Evolutionary conservation across 2,888 invertebrate species (phyloP).

Genomic region (Hoplodrina blanda): DNA sequence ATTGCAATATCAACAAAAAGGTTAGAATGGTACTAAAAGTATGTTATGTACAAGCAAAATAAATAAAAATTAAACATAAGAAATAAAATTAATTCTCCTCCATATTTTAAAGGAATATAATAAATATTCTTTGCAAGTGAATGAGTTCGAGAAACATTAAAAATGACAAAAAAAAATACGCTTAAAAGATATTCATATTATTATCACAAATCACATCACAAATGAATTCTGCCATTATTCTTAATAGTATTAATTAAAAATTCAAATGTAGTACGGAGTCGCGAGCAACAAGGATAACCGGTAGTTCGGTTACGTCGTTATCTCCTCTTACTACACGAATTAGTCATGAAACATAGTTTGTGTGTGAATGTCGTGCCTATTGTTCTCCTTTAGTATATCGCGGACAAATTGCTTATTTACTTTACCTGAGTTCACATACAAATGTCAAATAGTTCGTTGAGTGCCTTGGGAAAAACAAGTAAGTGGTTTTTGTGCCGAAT

Average conservation of each 20-base stretch:
- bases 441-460: constrained; percentile 42
- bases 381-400: constrained; percentile 19
- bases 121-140: background rate
- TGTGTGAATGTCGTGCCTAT: constrained; percentile 38
- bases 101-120: background rate
- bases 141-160: background rate
- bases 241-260: constrained; percentile 52
- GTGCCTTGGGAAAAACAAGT: constrained; percentile 29
- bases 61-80: constrained; percentile 2
- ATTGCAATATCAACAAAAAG: constrained; percentile 17
- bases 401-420: constrained; percentile 17
- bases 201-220: background rate
- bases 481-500: constrained; percentile 23
- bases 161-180: background rate
- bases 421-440: background rate
- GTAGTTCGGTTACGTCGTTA: constrained; percentile 57
- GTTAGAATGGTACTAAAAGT: constrained; percentile 12
- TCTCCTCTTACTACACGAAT: constrained; percentile 46
- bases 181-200: constrained; percentile 10
- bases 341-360: constrained; percentile 49
- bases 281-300: constrained; percentile 63
- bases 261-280: constrained; percentile 42
- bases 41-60: background rate
- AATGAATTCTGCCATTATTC: constrained; percentile 42
- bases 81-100: background rate